These are phyloP conservation scores for Megalops cyprinoides DNA, from an alignment of 2,797 vertebrate genomes.

Conservation along the genomic window DNA sequence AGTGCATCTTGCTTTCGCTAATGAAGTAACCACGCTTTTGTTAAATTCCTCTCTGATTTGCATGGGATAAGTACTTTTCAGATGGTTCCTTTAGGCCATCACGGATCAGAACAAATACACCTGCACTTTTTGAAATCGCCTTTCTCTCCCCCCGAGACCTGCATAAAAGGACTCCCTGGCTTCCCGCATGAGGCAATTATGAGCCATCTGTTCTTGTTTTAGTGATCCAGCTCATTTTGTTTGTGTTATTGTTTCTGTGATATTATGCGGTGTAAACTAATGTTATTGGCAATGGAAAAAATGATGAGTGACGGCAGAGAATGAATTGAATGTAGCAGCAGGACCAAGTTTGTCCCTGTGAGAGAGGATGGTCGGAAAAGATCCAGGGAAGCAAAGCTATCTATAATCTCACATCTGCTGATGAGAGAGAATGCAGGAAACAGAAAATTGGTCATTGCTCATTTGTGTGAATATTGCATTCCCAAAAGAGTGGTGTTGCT, in stretches of 20 bases:
- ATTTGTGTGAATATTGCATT: neutral
- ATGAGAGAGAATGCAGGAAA: too few relatives aligned
- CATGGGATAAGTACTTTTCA: slow-evolving; percentile 74
- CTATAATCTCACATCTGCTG: slow-evolving; percentile 47
- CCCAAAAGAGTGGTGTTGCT: neutral
- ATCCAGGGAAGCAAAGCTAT: slow-evolving; percentile 57
- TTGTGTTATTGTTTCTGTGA: slow-evolving; percentile 28
- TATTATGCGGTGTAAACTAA: slow-evolving; percentile 25
- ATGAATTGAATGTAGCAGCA: slow-evolving; percentile 78
- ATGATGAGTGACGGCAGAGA: slow-evolving; percentile 48
- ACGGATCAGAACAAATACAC: slow-evolving; percentile 83
- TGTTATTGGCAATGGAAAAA: slow-evolving; percentile 20
- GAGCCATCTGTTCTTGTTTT: slow-evolving; percentile 23
- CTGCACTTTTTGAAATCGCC: slow-evolving; percentile 69
- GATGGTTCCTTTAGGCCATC: slow-evolving; percentile 75
- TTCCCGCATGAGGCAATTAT: slow-evolving; percentile 19
- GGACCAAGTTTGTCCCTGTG: slow-evolving; percentile 70
- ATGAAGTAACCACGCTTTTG: slow-evolving; percentile 47
- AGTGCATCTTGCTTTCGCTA: neutral
- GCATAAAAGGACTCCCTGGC: slow-evolving; percentile 21
- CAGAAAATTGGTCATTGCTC: slow-evolving; percentile 35
- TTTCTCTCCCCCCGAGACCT: slow-evolving; percentile 13
- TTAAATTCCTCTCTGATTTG: slow-evolving; percentile 60
- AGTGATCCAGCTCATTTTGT: slow-evolving; percentile 28
- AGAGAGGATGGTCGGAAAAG: slow-evolving; percentile 58